These are phyloP conservation scores for Actenoides hombroni DNA, from an alignment of 2,113 vertebrate species.

Conservation along the genomic window DNA sequence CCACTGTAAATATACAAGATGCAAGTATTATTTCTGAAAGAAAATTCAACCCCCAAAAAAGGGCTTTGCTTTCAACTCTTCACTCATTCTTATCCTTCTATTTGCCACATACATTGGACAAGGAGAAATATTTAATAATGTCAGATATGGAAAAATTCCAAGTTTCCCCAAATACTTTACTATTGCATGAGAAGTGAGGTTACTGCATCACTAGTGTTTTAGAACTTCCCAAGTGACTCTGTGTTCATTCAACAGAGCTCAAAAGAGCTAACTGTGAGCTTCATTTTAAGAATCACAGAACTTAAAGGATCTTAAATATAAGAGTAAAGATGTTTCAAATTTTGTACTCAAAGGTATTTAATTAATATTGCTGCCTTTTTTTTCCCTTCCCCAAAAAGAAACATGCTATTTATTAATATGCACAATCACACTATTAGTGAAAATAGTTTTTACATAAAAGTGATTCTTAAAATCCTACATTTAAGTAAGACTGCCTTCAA, in stretches of 20 bases:
- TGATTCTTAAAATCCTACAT: not conserved
- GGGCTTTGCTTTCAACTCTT: not conserved
- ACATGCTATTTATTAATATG: not conserved
- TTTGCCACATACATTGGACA: not conserved
- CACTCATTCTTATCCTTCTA: not conserved
- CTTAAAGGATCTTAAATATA: not conserved
- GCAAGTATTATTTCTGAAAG: not conserved
- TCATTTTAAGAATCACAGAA: not conserved
- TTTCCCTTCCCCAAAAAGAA: not conserved
- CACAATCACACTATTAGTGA: not conserved
- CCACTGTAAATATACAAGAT: slow-evolving; percentile 77
- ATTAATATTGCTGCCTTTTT: not conserved
- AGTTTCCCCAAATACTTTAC: not conserved
- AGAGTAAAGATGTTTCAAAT: not conserved
- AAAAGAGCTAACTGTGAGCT: not conserved
- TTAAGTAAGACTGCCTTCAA: not conserved
- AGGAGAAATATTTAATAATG: not conserved
- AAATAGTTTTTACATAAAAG: not conserved
- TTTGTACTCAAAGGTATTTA: not conserved
- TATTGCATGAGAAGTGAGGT: not conserved
- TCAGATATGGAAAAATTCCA: not conserved
- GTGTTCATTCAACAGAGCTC: not conserved
- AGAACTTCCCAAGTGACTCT: not conserved
- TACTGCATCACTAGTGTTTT: not conserved
- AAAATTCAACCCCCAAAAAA: not conserved